Evolutionary conservation across 2,888 invertebrate genomes (phyloP).

Genomic region (Andricus quercusramuli): DNA sequence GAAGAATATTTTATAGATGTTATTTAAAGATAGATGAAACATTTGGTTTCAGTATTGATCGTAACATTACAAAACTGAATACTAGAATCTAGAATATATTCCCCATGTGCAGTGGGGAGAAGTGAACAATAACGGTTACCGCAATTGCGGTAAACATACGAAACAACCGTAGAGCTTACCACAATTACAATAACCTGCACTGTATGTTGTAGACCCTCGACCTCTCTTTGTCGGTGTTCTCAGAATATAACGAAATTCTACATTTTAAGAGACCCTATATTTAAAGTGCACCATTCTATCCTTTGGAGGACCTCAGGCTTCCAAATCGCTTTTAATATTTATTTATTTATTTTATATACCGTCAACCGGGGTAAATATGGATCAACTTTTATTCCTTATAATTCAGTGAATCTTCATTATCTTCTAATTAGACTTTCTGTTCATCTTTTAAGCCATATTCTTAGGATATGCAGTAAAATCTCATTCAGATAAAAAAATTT

Average conservation of each 20-base stretch:
- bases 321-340: neutral
- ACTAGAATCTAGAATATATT: conserved; percentile 22
- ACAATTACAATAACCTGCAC: conserved; percentile 41
- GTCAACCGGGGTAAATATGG: too few relatives aligned
- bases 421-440: too few relatives aligned
- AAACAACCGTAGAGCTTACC: conserved; percentile 37
- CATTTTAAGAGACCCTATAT: conserved; percentile 18
- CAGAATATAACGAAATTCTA: conserved; percentile 33
- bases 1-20: neutral
- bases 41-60: conserved; percentile 1
- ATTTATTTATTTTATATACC: too few relatives aligned
- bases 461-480: too few relatives aligned
- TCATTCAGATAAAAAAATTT: too few relatives aligned
- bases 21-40: conserved; percentile 4
- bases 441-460: too few relatives aligned
- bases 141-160: conserved; percentile 42
- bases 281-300: conserved; percentile 17
- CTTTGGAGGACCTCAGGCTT: neutral
- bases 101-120: conserved; percentile 30
- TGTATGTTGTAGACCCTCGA: conserved; percentile 13
- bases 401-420: too few relatives aligned
- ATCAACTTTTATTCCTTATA: too few relatives aligned
- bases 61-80: conserved; percentile 21
- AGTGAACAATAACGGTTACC: conserved; percentile 42
- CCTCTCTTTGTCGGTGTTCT: conserved; percentile 11